Evolutionary conservation across 2,797 vertebrate genomes (phyloP).

Genomic region (Hippoglossus hippoglossus): DNA sequence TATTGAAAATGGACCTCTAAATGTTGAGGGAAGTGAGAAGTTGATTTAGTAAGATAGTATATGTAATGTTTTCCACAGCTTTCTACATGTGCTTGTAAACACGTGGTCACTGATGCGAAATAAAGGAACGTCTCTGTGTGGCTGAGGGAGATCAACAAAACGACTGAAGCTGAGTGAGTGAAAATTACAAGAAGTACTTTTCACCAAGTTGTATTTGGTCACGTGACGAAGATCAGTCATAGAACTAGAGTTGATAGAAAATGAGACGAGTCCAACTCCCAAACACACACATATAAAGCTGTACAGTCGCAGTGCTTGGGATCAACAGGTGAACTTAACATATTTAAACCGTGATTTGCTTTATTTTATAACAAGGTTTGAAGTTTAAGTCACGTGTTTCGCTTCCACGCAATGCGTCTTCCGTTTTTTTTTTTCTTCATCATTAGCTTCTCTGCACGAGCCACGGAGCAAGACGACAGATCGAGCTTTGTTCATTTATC

Average conservation of each 20-base stretch:
- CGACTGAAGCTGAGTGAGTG: not conserved
- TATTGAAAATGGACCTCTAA: too few relatives aligned
- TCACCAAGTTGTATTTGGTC: slow-evolving; percentile 27
- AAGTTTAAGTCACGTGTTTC: not conserved
- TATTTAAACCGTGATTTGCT: not conserved
- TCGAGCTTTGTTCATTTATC: not conserved
- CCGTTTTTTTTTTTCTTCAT: too few relatives aligned
- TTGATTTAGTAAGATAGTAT: too few relatives aligned
- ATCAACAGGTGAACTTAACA: not conserved
- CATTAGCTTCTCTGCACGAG: too few relatives aligned
- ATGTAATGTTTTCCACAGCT: too few relatives aligned
- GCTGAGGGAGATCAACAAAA: not conserved
- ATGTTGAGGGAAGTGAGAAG: too few relatives aligned
- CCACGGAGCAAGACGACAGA: fast-evolving
- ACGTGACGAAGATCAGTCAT: slow-evolving; percentile 59
- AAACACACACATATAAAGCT: not conserved
- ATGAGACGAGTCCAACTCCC: not conserved
- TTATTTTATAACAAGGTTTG: not conserved
- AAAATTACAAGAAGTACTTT: not conserved
- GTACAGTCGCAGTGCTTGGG: not conserved
- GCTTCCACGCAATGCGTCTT: not conserved
- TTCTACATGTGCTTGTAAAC: too few relatives aligned
- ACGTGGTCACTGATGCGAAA: too few relatives aligned
- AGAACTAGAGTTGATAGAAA: slow-evolving; percentile 54
- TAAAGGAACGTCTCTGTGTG: too few relatives aligned